Evolutionary conservation across 2,113 vertebrate species (phyloP).

Genomic region (Numida meleagris): DNA sequence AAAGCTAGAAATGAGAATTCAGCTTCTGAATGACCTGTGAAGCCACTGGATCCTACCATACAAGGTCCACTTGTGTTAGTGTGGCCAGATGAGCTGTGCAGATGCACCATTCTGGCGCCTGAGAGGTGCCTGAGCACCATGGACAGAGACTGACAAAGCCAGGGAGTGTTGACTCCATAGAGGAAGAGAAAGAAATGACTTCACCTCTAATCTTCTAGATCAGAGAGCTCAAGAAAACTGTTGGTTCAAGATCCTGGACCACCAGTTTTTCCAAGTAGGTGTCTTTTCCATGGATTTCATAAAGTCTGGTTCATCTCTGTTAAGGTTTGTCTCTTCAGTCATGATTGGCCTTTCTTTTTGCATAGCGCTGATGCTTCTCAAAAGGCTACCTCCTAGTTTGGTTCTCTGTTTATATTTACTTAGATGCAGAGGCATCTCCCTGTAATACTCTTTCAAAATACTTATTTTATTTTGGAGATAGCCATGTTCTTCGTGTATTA

Average conservation of each 20-base stretch:
- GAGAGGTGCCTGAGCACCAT: constrained; percentile 24
- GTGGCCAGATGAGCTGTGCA: accelerated
- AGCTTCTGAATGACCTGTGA: not conserved
- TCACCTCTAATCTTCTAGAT: not conserved
- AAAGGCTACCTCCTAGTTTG: not conserved
- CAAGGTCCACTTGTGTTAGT: not conserved
- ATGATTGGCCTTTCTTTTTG: not conserved
- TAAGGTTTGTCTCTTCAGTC: not conserved
- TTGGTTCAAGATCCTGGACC: not conserved
- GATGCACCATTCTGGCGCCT: accelerated
- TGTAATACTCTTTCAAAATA: not conserved
- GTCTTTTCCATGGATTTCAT: not conserved
- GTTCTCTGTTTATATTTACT: not conserved
- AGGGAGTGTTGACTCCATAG: not conserved
- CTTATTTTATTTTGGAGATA: not conserved
- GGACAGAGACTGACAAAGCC: constrained; percentile 28
- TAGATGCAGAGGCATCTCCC: not conserved
- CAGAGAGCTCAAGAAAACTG: not conserved
- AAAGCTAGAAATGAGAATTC: not conserved
- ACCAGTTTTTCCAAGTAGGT: not conserved
- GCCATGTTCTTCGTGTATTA: not conserved
- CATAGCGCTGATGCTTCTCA: not conserved
- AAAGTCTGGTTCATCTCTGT: not conserved
- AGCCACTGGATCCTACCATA: not conserved
- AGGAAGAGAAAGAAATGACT: not conserved